phyloP scores from a whole-genome alignment of 2,797 vertebrate species.

The Takifugu ocellatus region DNA sequence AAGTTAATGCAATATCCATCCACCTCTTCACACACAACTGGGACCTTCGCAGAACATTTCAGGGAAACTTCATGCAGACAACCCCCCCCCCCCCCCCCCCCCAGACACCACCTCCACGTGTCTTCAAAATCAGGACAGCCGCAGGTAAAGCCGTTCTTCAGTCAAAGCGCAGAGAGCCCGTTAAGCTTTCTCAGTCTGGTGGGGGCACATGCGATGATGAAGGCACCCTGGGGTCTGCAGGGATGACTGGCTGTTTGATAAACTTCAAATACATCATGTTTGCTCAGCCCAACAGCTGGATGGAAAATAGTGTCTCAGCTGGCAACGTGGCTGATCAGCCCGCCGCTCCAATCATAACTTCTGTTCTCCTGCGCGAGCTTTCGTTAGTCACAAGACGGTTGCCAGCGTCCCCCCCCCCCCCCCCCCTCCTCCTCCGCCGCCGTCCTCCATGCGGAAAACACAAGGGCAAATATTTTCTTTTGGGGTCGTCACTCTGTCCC shows the following conservation, averaged over 20 bases:
- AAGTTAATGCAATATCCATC: conserved; percentile 70
- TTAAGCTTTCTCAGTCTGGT: conserved; percentile 34
- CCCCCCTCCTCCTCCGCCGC: conserved; percentile 29
- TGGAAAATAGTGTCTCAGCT: conserved; percentile 77
- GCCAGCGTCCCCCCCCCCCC: conserved; percentile 26
- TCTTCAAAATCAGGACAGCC: conserved; percentile 24
- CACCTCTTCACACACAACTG: conserved; percentile 50
- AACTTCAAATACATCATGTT: conserved; percentile 72
- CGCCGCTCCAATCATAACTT: conserved; percentile 75
- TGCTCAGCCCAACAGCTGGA: conserved; percentile 70
- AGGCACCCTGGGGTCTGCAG: conserved; percentile 60
- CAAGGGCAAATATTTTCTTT: conserved; percentile 60
- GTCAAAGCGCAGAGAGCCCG: conserved; percentile 42
- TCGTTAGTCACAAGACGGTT: conserved; percentile 46
- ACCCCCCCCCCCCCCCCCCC: neutral
- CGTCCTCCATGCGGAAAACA: conserved; percentile 25
- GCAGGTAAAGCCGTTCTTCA: no score
- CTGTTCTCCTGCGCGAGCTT: conserved; percentile 42
- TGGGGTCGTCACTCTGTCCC: conserved; percentile 54
- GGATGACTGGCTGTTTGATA: conserved; percentile 78
- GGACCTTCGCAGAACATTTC: conserved; percentile 47
- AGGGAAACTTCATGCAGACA: conserved; percentile 41
- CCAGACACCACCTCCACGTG: neutral
- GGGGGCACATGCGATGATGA: conserved; percentile 64
- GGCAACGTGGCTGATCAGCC: conserved; percentile 54